A percentile compares a stretch with the other conserved stretches of the same genome.
phyloP scores from a whole-genome alignment of 2,888 invertebrate genomes.

The Pseudococcus longispinus region DNA sequence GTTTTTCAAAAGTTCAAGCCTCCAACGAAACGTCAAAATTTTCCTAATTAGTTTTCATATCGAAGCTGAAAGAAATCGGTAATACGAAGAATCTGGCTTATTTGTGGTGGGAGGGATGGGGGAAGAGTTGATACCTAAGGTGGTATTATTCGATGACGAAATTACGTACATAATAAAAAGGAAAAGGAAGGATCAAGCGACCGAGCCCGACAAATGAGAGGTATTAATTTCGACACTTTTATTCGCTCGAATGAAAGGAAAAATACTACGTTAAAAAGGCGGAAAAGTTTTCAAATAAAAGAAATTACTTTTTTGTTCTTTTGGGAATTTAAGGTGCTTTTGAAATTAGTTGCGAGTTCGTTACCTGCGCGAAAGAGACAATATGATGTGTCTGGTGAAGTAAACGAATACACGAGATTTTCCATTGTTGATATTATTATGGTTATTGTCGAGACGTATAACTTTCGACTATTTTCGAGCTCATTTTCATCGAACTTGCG shows the following conservation, averaged over 20 bases:
- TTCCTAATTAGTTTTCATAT: not conserved
- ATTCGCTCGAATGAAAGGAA: not conserved
- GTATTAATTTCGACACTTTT: slow-evolving; percentile 14
- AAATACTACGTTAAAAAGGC: not conserved
- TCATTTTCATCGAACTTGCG: no score
- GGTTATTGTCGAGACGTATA: no score
- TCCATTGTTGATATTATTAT: no score
- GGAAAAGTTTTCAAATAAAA: slow-evolving; percentile 31
- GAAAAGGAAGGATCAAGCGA: not conserved
- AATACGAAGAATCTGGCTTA: not conserved
- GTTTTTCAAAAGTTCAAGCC: no score
- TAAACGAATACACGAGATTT: no score
- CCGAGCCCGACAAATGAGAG: not conserved
- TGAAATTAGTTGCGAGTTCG: slow-evolving; percentile 5
- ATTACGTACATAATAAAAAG: not conserved
- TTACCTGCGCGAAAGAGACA: not conserved
- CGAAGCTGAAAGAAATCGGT: not conserved
- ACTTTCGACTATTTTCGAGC: no score
- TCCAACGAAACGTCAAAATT: not conserved
- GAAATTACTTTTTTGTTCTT: slow-evolving; percentile 26
- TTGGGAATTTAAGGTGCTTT: slow-evolving; percentile 19
- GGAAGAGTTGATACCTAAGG: not conserved
- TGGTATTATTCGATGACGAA: not conserved
- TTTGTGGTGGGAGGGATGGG: no score
- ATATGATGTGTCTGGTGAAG: no score